Conservation (phyloP, 2,797 vertebrate species). For the Trachops cirrhosus region DNA sequence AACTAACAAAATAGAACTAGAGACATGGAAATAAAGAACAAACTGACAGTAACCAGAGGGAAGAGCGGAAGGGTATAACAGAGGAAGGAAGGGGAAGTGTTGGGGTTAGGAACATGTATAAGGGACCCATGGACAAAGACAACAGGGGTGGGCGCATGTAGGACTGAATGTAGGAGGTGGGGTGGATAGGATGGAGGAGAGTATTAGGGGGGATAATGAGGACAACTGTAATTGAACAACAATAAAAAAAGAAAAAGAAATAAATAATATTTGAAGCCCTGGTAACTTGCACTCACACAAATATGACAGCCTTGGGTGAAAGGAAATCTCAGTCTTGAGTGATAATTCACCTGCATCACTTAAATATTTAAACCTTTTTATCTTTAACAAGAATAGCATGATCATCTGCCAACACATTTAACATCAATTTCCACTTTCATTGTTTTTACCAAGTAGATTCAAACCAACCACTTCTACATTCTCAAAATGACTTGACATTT, state of each 20-base stretch:
- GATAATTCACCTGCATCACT: neutral
- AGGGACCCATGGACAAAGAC: too few relatives aligned
- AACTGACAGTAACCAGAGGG: too few relatives aligned
- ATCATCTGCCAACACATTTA: neutral
- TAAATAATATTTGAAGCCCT: neutral
- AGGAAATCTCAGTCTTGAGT: neutral
- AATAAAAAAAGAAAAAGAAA: neutral
- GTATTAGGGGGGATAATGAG: too few relatives aligned
- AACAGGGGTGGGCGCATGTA: too few relatives aligned
- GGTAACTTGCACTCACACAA: neutral
- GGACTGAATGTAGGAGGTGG: too few relatives aligned
- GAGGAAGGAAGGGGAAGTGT: too few relatives aligned
- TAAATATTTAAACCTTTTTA: neutral
- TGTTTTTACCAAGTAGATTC: neutral
- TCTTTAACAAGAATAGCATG: neutral
- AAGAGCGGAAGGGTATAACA: too few relatives aligned
- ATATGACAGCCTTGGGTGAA: neutral
- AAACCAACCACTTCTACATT: neutral
- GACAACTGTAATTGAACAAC: too few relatives aligned
- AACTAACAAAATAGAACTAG: too few relatives aligned
- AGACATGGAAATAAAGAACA: too few relatives aligned
- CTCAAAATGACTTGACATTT: neutral
- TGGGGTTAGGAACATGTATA: too few relatives aligned
- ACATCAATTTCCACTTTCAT: neutral
- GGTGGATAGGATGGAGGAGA: too few relatives aligned